phyloP scores from a whole-genome alignment of 30 jellyfish, hydroid and myxozoan species.

The Turritopsis rubra region DNA sequence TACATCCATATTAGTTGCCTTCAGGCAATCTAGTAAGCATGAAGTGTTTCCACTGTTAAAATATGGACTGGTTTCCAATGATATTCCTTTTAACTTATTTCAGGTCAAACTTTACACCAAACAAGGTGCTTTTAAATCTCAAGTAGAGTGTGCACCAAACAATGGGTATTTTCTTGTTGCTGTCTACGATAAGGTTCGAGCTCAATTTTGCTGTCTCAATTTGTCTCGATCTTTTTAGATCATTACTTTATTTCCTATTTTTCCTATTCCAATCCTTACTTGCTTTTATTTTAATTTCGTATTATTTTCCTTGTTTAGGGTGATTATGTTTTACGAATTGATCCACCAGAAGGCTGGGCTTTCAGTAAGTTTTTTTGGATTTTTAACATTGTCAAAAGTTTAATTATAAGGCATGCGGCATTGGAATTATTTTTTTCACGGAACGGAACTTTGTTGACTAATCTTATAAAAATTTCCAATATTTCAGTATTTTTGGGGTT shows the following conservation, averaged over 20 bases:
- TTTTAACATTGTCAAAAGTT: neutral
- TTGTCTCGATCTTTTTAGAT: no score
- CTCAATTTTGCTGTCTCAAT: no score
- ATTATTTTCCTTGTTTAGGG: slow-evolving; percentile 41
- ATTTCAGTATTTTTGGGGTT: no score
- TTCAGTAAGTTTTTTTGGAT: slow-evolving; percentile 54
- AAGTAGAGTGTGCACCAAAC: slow-evolving; percentile 96
- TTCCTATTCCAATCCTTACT: neutral
- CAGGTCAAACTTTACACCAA: slow-evolving; percentile 71
- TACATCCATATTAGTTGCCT: neutral
- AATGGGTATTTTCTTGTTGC: slow-evolving; percentile 96
- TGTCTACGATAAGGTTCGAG: slow-evolving; percentile 74
- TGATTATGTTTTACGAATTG: slow-evolving; percentile 68
- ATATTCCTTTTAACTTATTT: neutral
- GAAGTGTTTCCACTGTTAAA: neutral
- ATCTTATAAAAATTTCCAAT: no score
- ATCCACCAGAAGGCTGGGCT: slow-evolving; percentile 98
- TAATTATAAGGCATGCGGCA: no score
- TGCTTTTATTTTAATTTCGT: neutral
- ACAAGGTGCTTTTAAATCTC: slow-evolving; percentile 83
- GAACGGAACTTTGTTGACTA: no score
- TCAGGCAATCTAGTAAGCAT: neutral
- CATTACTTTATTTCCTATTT: no score
- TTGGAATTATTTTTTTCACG: no score
- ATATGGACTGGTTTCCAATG: no score